These are phyloP conservation scores for Drosophila lacteicornis DNA, from an alignment of 1,140 invertebrate genomes.

Conservation along the genomic window DNA sequence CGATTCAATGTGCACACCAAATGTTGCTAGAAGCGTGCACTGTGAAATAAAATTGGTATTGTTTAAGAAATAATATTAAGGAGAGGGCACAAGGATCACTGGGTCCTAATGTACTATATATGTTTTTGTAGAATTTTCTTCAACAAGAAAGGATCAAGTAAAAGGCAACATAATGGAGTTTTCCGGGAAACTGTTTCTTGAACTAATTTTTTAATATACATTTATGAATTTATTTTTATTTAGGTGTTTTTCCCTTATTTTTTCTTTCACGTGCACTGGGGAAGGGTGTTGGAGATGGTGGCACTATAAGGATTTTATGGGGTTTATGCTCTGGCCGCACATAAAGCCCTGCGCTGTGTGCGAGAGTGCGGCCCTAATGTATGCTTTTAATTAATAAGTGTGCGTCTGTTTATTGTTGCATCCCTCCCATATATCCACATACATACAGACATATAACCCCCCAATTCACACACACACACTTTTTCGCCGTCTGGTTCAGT, in stretches of 20 bases:
- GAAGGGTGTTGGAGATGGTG: not conserved
- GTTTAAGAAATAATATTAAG: too few relatives aligned
- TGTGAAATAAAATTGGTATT: not conserved
- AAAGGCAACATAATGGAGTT: too few relatives aligned
- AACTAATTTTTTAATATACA: not conserved
- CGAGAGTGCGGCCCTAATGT: slow-evolving; percentile 48
- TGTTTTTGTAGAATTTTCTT: too few relatives aligned
- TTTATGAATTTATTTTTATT: not conserved
- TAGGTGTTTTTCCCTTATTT: not conserved
- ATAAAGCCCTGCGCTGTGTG: slow-evolving; percentile 66
- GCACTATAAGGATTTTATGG: slow-evolving; percentile 47
- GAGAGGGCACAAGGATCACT: too few relatives aligned
- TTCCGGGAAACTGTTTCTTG: too few relatives aligned
- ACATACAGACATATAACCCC: not conserved
- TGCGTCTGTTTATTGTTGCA: slow-evolving; percentile 66
- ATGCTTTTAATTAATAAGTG: slow-evolving; percentile 80
- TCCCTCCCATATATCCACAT: slow-evolving; percentile 8
- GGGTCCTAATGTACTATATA: too few relatives aligned
- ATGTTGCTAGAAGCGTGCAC: slow-evolving; percentile 40
- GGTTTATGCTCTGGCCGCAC: slow-evolving; percentile 57
- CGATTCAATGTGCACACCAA: slow-evolving; percentile 51
- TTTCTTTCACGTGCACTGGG: slow-evolving; percentile 1
- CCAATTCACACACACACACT: not conserved
- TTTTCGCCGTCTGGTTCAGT: slow-evolving; percentile 36
- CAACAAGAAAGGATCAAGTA: too few relatives aligned